These are phyloP conservation scores for Campylomormyrus numenius DNA, from an alignment of 2,113 vertebrate species.

Conservation along the genomic window DNA sequence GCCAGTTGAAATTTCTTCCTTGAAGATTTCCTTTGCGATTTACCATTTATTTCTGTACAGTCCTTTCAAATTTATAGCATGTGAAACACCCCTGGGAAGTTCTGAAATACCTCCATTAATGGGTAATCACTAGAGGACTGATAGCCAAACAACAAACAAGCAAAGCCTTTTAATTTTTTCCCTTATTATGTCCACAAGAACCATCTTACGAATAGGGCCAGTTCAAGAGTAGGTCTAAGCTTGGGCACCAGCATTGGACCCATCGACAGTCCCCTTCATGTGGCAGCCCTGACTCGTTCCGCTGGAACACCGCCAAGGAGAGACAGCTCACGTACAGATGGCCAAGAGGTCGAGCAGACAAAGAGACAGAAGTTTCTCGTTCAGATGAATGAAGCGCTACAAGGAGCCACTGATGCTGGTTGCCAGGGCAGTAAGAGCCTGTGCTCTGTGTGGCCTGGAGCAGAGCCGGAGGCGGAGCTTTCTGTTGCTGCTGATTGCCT, in stretches of 20 bases:
- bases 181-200: not conserved
- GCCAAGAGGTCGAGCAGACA: not conserved
- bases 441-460: conserved; percentile 32
- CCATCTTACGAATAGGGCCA: not conserved
- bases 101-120: not conserved
- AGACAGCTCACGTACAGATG: not conserved
- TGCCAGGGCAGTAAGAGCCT: conserved; percentile 30
- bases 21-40: conserved; percentile 12
- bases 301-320: conserved; percentile 7
- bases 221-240: not conserved
- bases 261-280: not conserved
- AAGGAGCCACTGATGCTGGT: not conserved
- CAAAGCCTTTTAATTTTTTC: not conserved
- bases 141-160: not conserved
- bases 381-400: not conserved
- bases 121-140: not conserved
- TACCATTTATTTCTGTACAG: not conserved
- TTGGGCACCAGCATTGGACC: not conserved
- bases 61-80: not conserved
- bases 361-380: not conserved
- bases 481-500: conserved; percentile 51
- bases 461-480: conserved; percentile 41
- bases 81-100: not conserved
- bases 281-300: not conserved
- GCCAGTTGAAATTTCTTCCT: not conserved